phyloP scores from a whole-genome alignment of 2,797 vertebrate species.

The Dromococcyx pavoninus region DNA sequence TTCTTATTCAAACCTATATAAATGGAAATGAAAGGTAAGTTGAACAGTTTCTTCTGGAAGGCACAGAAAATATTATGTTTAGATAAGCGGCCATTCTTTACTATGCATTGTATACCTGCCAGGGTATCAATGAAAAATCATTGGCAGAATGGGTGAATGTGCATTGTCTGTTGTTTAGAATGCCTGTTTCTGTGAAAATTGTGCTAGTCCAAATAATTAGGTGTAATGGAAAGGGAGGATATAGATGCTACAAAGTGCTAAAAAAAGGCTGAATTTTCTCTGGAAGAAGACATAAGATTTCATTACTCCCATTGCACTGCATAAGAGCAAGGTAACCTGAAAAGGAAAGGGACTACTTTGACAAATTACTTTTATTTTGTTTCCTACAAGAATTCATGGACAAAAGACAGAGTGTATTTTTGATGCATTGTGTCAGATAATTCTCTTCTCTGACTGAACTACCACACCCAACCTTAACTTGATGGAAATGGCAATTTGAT shows the following conservation, averaged over 20 bases:
- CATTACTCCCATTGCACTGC: background rate
- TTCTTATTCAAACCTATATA: background rate
- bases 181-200: constrained; percentile 7
- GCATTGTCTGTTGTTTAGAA: background rate
- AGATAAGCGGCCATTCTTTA: background rate
- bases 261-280: background rate
- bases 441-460: background rate
- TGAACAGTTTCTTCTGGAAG: background rate
- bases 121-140: background rate
- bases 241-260: background rate
- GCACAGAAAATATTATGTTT: background rate
- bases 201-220: background rate
- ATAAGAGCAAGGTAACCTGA: background rate
- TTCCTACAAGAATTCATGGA: background rate
- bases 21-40: background rate
- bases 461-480: background rate
- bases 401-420: background rate
- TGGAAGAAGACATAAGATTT: background rate
- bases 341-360: background rate
- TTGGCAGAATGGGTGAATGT: background rate
- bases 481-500: background rate
- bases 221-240: background rate
- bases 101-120: background rate
- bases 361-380: constrained; percentile 11
- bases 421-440: background rate